phyloP scores from a whole-genome alignment of 2,113 vertebrate species.

The Loxodonta africana region DNA sequence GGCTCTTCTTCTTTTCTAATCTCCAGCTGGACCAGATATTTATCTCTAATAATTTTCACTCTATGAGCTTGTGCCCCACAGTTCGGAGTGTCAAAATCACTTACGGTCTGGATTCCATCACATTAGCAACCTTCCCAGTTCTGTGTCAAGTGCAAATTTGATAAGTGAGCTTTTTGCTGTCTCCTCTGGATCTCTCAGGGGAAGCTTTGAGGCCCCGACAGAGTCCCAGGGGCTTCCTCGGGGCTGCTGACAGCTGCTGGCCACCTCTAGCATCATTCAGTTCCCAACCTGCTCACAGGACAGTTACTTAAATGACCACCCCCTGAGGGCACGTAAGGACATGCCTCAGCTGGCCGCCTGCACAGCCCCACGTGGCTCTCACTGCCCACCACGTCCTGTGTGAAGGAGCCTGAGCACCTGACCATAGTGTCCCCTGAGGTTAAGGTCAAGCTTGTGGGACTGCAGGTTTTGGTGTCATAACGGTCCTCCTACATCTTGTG shows the following conservation, averaged over 20 bases:
- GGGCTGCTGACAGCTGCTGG: neutral
- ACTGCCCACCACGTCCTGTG: neutral
- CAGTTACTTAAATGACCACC: rapidly evolving
- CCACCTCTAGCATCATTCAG: neutral
- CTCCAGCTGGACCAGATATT: neutral
- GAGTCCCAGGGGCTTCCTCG: neutral
- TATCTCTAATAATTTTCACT: conserved; percentile 1
- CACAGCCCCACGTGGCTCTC: neutral
- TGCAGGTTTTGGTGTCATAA: neutral
- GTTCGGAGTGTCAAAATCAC: conserved; percentile 14
- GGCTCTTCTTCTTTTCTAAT: neutral
- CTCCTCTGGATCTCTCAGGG: neutral
- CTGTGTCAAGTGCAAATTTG: conserved; percentile 42
- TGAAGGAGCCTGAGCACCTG: neutral
- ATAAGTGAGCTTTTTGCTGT: neutral
- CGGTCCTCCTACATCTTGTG: neutral
- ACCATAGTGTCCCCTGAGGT: neutral
- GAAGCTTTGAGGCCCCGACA: neutral
- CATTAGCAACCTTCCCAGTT: neutral
- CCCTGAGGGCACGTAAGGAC: neutral
- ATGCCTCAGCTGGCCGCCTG: neutral
- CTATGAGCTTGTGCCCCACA: neutral
- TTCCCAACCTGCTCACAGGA: neutral
- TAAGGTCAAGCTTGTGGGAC: neutral
- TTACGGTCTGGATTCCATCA: neutral